Conservation (phyloP, 1,140 invertebrate genomes). For the Conus betulinus region DNA sequence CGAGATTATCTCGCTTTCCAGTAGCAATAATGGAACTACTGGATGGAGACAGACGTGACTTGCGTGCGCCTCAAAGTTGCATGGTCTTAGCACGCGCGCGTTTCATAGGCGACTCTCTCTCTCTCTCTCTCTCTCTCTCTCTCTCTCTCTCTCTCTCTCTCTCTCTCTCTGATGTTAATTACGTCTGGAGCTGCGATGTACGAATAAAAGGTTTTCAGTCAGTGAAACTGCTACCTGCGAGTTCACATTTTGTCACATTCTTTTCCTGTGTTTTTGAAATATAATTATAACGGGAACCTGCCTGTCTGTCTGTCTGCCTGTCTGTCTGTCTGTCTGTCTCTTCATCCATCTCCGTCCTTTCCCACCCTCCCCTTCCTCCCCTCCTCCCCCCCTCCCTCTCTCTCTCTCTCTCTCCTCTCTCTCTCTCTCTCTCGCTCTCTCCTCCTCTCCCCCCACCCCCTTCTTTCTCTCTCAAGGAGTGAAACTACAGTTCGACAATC, state of each 20-base stretch:
- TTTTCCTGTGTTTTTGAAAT: no score
- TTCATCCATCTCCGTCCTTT: not conserved
- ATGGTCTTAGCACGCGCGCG: no score
- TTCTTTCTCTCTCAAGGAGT: not conserved
- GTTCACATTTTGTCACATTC: no score
- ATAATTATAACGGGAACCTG: not conserved
- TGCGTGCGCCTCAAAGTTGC: no score
- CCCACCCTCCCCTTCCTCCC: not conserved
- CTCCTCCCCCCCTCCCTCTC: not conserved
- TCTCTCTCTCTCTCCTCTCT: not conserved
- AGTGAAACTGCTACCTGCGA: no score
- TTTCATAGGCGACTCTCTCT: not conserved
- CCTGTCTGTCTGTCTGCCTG: not conserved
- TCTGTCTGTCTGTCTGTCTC: not conserved
- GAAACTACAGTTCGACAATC: no score
- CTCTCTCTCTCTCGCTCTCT: not conserved
- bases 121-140: not conserved
- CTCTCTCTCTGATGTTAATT: no score
- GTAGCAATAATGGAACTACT: no score
- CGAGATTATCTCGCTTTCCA: no score
- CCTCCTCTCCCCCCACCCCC: not conserved
- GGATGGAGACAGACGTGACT: no score
- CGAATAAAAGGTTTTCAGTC: no score
- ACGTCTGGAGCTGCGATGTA: no score
- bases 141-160: slow-evolving; percentile 13